Evolutionary conservation across 2,888 invertebrate species (phyloP), one percentile per base, ranked within the genome.

Genomic region (Falcaria lacertinaria): DNA sequence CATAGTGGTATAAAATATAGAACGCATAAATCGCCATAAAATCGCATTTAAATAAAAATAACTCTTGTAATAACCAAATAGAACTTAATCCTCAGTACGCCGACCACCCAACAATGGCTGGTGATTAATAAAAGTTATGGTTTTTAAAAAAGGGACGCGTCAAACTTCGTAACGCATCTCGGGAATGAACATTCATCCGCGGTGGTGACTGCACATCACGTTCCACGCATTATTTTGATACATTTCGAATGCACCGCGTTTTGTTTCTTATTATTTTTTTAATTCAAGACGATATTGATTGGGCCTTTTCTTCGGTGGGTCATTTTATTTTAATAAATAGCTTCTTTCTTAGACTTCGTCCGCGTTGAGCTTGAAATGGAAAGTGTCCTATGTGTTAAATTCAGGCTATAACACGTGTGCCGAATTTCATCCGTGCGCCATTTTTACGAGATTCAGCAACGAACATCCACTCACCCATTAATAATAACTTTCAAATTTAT

Each of bases 171-270:
- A 72, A 77, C 64, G 65, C 70, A 70, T 75, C 70, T 73, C 73
- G 64, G n/a, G 72, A 68, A 77, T 72, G 64, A 64, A 80, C 74
- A 76, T 61, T 85, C 73, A 86, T 86, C 87, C 84, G 60, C 52
- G 54, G 59, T 69, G 68, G 69, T 65, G 59, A 61, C 65, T 51
- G 64, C 68, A 69, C 69, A 80, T 86, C 87, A 88, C 87, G 87
- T 86, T 81, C 78, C 69, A 57, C 65, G 64, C 80, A 79, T 86
- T 84, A 82, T 78, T 80, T 76, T 83, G 82, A 85, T 74, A 70
- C 69, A 79, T 80, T 74, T 22, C 22, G 7, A 22, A 22, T 7
- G 11, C 28, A 28, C 28, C 2, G 11, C 11, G 28, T 28, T 28
- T 7, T 11, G 25, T 25, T 25, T 8, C 2, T 7, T 25, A 8